Base-by-base conservation (phyloP, 1,140 invertebrate genomes). In the Psix sp. region DNA sequence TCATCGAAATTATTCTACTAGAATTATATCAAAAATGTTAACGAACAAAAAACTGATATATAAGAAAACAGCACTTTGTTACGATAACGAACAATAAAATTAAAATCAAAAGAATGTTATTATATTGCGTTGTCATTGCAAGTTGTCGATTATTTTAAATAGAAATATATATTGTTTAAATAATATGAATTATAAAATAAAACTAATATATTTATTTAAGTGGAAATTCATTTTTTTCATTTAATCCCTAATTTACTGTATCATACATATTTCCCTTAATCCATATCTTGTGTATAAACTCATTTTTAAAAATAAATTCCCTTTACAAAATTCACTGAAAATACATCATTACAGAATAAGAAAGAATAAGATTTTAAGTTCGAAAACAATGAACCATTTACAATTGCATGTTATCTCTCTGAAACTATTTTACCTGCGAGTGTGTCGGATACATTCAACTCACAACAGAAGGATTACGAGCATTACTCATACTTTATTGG, bases 201-300 rank as follows among this genome's bases (percentile, higher is more conserved):
- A 77, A 74, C 75, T 79, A 79, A 80, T 86, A 85, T 81, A 81
- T 86, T 84, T 86, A 83, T 85, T 84, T 83, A 82, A 77, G 52
- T 62, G 62, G 42, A 42, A 49, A 56, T 15, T 10, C 2, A 29
- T 7, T 29, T 10, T 35, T 48, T 52, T 5, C 52, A 57, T 60
- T 56, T 18, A 24, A 35, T 6, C 31, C 57, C 51, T 31, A 7
- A 29, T 29, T 29, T 29, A 29, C 26, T n/a, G 7, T 26, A 11
- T 49, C 6, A 13, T 40, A 9, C 29, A 9, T 20, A 14, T 15
- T 13, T 24, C 13, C 3, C 14, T 21, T 38, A 35, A 3, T 35
- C 11, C n/a, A 10, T 7, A 6, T 33, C 3, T 33, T 11, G 9
- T 24, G 4, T 24, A 5, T 24, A 4, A 24, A 5, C 9, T 24